These are phyloP conservation scores for Crambe crambe DNA, from an alignment of 37 sponge, comb jelly and placozoan genomes.

Conservation along the genomic window DNA sequence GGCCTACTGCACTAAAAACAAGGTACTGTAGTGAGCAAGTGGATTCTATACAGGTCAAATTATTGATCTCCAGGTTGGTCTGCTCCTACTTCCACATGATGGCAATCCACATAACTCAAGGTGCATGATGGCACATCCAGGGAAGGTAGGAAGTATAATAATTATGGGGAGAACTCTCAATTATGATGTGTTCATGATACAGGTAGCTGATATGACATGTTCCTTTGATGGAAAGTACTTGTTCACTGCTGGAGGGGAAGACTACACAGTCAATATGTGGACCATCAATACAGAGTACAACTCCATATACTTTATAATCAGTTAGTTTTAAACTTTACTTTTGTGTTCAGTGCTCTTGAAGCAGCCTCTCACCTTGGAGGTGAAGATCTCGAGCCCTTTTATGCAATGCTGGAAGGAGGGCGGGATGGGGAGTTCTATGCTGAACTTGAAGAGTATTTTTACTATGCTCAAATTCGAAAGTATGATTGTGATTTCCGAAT, in stretches of 20 bases:
- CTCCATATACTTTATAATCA: background rate
- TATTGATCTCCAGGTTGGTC: conserved; percentile 63
- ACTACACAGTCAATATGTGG: conserved; percentile 88
- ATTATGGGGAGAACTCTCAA: no score
- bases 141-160: conserved; percentile 38
- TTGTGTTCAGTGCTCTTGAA: conserved; percentile 76
- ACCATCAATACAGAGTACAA: conserved; percentile 77
- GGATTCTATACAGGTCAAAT: no score
- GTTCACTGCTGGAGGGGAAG: conserved; percentile 89
- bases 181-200: background rate
- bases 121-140: conserved; percentile 89
- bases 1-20: conserved; percentile 84
- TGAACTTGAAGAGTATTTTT: conserved; percentile 97
- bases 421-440: conserved; percentile 87
- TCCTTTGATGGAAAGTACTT: conserved; percentile 84
- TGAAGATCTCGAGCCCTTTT: conserved; percentile 89
- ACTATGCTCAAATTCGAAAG: conserved; percentile 95
- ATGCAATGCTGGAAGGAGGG: conserved; percentile 94
- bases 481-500: background rate
- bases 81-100: conserved; percentile 88
- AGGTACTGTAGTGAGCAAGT: no score
- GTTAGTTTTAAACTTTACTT: background rate
- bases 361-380: conserved; percentile 89
- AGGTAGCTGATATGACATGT: conserved; percentile 74
- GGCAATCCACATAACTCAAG: conserved; percentile 94